Evolutionary conservation across 2,888 invertebrate species (phyloP).

Genomic region (Tetragonisca angustula): DNA sequence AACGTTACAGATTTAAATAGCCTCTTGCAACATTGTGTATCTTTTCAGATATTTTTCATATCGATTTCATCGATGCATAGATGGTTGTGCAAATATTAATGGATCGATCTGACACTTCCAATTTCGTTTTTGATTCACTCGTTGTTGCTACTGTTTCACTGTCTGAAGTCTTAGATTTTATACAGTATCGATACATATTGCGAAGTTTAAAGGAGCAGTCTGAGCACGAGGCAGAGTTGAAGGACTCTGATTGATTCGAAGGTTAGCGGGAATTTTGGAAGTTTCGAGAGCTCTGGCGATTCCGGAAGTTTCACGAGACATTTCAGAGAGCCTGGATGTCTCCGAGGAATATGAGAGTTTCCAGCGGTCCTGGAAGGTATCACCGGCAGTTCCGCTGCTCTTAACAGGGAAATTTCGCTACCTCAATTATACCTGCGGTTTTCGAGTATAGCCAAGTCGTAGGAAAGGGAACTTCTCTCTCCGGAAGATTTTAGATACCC

Average conservation of each 20-base stretch:
- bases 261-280: conserved; percentile 19
- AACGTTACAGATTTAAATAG: no score
- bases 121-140: not conserved
- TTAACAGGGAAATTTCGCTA: conserved; percentile 6
- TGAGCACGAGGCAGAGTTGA: not conserved
- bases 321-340: conserved; percentile 12
- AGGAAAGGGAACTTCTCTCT: not conserved
- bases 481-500: no score
- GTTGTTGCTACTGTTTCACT: not conserved
- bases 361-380: not conserved
- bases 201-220: not conserved
- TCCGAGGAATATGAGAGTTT: not conserved
- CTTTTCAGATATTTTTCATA: not conserved
- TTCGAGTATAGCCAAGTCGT: not conserved
- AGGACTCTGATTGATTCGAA: conserved; percentile 32
- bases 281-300: conserved; percentile 26
- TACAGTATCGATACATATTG: not conserved
- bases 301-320: conserved; percentile 26
- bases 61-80: not conserved
- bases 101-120: not conserved
- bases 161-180: not conserved
- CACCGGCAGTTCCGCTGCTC: conserved; percentile 3
- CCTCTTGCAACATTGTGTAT: not conserved
- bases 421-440: conserved; percentile 15
- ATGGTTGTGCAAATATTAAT: not conserved